Conservation (phyloP, 2,113 vertebrate genomes). For the Halcyon malimbica region DNA sequence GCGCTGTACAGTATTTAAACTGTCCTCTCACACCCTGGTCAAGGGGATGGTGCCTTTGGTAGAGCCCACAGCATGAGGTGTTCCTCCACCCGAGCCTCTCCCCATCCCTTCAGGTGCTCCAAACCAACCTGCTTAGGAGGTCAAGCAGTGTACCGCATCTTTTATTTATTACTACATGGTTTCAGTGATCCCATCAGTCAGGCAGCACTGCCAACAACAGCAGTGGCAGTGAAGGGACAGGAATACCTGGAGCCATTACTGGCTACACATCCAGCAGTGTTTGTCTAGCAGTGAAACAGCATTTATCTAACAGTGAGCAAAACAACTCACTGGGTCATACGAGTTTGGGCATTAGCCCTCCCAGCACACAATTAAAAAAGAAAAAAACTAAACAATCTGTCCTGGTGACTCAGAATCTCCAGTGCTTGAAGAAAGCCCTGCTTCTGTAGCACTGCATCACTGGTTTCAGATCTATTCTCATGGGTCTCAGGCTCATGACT, state of each 20-base stretch:
- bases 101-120: background rate
- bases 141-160: background rate
- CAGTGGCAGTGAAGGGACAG: background rate
- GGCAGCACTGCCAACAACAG: background rate
- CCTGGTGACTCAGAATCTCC: slow-evolving; percentile 58
- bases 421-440: background rate
- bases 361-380: background rate
- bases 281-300: background rate
- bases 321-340: background rate
- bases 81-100: background rate
- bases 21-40: background rate
- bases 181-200: background rate
- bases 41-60: background rate
- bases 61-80: background rate
- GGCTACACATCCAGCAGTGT: background rate
- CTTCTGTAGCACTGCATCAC: slow-evolving; percentile 3
- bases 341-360: background rate
- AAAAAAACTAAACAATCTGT: slow-evolving; percentile 34
- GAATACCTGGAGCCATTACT: background rate
- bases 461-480: slow-evolving; percentile 28
- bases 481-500: slow-evolving; percentile 31
- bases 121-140: background rate
- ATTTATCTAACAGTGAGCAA: background rate
- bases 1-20: too few species aligned
- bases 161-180: background rate